phyloP scores from a whole-genome alignment of 2,888 invertebrate species.

The Aleiodes leptofemur region DNA sequence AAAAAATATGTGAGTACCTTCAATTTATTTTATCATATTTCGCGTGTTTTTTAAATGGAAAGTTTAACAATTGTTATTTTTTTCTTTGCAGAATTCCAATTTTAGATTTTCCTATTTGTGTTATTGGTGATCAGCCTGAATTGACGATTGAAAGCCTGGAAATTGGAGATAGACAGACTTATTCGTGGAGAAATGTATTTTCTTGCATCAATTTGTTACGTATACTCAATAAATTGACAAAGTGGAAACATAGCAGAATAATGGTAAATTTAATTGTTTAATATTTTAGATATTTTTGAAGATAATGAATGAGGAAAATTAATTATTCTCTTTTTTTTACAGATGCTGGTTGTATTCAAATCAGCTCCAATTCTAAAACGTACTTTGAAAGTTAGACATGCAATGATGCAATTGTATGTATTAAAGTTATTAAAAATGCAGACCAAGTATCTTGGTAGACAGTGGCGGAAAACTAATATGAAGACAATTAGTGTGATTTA shows the following conservation, averaged over 20 bases:
- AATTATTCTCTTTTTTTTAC: constrained; percentile 43
- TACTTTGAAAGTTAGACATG: constrained; percentile 95
- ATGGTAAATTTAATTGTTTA: constrained; percentile 78
- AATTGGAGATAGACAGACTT: constrained; percentile 88
- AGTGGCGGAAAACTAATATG: constrained; percentile 99
- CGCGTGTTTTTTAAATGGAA: constrained; percentile 9
- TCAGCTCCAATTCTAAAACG: constrained; percentile 98
- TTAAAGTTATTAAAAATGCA: constrained; percentile 99
- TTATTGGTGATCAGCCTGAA: constrained; percentile 96
- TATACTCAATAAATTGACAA: constrained; percentile 98
- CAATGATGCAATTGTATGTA: constrained; percentile 98
- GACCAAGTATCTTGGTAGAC: constrained; percentile 98
- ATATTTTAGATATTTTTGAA: constrained; percentile 36
- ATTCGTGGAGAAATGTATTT: constrained; percentile 98
- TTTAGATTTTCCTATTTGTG: constrained; percentile 96
- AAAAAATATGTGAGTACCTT: constrained; percentile 84
- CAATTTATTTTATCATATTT: background rate
- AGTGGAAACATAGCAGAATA: constrained; percentile 99
- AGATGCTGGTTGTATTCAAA: constrained; percentile 99
- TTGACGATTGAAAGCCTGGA: constrained; percentile 93
- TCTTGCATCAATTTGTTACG: constrained; percentile 97
- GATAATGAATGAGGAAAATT: background rate
- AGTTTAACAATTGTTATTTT: background rate
- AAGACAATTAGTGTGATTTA: constrained; percentile 99
- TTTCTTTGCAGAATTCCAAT: constrained; percentile 84